phyloP scores from a whole-genome alignment of 2,797 vertebrate species.

The Malacoctenus gilli region DNA sequence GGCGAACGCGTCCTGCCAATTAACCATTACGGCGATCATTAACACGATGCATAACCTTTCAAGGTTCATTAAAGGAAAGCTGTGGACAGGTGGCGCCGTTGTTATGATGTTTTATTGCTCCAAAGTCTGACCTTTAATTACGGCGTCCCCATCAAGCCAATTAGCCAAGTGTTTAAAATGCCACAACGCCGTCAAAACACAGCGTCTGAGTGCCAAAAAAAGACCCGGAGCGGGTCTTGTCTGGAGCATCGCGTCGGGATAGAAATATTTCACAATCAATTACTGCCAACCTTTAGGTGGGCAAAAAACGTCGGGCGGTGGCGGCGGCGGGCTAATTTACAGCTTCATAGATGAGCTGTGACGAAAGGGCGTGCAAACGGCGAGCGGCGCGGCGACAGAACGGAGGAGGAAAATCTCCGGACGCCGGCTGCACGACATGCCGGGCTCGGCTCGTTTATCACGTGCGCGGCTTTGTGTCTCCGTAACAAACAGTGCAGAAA shows the following conservation, averaged over 20 bases:
- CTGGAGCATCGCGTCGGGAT: conserved; percentile 20
- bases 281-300: conserved; percentile 21
- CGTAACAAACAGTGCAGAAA: conserved; percentile 40
- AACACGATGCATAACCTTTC: conserved; percentile 58
- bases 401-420: conserved; percentile 15
- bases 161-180: conserved; percentile 59
- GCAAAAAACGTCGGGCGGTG: too few relatives aligned
- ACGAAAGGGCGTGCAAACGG: conserved; percentile 17
- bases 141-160: conserved; percentile 59
- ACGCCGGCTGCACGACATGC: conserved; percentile 38
- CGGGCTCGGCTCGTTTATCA: conserved; percentile 53
- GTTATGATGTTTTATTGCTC: conserved; percentile 36
- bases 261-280: conserved; percentile 27
- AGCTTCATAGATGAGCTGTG: conserved; percentile 26
- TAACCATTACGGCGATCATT: conserved; percentile 49
- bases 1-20: conserved; percentile 14
- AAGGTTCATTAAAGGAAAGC: conserved; percentile 36
- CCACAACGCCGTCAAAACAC: conserved; percentile 38
- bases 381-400: conserved; percentile 28
- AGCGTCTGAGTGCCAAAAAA: conserved; percentile 10
- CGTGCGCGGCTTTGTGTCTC: conserved; percentile 41
- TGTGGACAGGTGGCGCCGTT: conserved; percentile 34
- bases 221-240: conserved; percentile 9
- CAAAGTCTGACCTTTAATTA: conserved; percentile 66
- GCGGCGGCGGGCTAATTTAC: conserved; percentile 7